Evolutionary conservation across 2,797 vertebrate genomes (phyloP).

Genomic region (Melanotaenia nigrans): DNA sequence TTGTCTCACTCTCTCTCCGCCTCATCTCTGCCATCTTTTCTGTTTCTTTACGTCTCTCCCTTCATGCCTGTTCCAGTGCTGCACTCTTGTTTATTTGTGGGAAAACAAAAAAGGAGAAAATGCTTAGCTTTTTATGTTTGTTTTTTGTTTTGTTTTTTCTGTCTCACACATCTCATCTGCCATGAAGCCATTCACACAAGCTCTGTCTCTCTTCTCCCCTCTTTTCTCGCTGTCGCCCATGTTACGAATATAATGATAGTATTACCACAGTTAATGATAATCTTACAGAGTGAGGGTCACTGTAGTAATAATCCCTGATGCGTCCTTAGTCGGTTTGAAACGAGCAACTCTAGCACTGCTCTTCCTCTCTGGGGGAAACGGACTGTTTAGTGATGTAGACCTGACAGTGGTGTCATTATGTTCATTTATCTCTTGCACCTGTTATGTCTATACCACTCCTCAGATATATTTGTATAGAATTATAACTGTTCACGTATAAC

Average conservation of each 20-base stretch:
- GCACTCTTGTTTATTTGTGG: constrained; percentile 77
- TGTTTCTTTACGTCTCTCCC: constrained; percentile 68
- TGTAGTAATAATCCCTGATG: constrained; percentile 65
- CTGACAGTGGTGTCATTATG: constrained; percentile 54
- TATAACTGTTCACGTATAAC: constrained; percentile 66
- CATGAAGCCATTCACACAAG: constrained; percentile 72
- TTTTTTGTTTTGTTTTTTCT: constrained; percentile 41
- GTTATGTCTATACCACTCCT: constrained; percentile 48
- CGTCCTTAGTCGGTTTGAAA: constrained; percentile 55
- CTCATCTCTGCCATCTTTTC: constrained; percentile 66
- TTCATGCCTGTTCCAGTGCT: constrained; percentile 70
- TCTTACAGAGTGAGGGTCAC: constrained; percentile 68
- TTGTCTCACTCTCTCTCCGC: constrained; percentile 42
- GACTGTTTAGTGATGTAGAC: constrained; percentile 51
- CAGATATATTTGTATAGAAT: constrained; percentile 76
- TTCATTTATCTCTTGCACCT: constrained; percentile 66
- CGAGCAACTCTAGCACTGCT: constrained; percentile 35
- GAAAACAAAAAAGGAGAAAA: constrained; percentile 78
- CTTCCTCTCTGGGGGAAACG: constrained; percentile 40
- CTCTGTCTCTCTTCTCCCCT: constrained; percentile 44
- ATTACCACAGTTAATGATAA: constrained; percentile 77
- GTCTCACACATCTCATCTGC: constrained; percentile 70
- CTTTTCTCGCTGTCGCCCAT: constrained; percentile 33
- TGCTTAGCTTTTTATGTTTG: constrained; percentile 69
- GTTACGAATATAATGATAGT: constrained; percentile 73